Conservation (phyloP, 2,113 vertebrate genomes). For the Cyanoderma ruficeps region DNA sequence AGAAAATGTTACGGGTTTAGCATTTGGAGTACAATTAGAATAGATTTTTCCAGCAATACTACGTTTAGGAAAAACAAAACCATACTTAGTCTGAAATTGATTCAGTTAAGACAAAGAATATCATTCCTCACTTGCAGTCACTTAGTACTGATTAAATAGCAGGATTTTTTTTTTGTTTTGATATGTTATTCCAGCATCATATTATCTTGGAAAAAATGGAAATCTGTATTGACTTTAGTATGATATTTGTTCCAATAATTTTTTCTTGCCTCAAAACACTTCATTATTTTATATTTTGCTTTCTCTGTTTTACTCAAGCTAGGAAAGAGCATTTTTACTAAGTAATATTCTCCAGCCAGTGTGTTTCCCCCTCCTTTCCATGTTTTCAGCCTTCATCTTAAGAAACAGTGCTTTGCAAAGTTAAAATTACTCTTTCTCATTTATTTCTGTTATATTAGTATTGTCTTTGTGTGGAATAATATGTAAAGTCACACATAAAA, state of each 20-base stretch:
- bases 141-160: neutral
- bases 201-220: neutral
- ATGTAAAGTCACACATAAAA: neutral
- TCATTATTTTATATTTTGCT: neutral
- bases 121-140: neutral
- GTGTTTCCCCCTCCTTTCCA: neutral
- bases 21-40: neutral
- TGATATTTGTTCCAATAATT: neutral
- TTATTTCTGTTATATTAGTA: neutral
- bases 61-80: neutral
- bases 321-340: neutral
- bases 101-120: neutral
- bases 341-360: neutral
- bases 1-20: neutral
- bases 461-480: neutral
- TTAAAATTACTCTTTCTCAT: neutral
- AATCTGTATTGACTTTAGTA: neutral
- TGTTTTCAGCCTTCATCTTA: neutral
- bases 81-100: neutral
- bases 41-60: neutral
- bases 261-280: neutral
- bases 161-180: rapidly evolving
- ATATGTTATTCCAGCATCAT: neutral
- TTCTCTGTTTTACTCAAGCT: neutral
- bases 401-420: neutral